Base-by-base conservation (phyloP, 1,140 invertebrate species). In the Drosophila pruinosa region DNA sequence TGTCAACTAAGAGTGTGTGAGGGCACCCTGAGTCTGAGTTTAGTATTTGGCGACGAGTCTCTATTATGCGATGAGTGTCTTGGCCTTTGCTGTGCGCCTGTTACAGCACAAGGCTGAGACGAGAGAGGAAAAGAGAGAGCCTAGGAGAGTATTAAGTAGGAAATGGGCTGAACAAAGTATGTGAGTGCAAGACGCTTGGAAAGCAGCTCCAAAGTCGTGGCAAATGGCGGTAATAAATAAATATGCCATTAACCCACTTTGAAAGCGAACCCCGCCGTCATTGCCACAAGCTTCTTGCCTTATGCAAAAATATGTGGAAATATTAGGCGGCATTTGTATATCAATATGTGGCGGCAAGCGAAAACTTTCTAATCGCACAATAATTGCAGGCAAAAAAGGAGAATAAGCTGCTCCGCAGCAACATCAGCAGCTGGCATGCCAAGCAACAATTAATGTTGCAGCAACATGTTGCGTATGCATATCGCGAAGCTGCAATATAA, bases 291-390 rank as follows among this genome's bases (percentile, higher is more conserved):
- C 52, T 54, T 31, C 50, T 53, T 63, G 45, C 58, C 31, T 50
- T 56, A 72, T 72, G 70, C 41, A 74, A 81, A 75, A 53, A 64
- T 57, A 56, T 62, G 67, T 34, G 43, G 57, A 70, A 74, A 77
- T 68, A 74, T 77, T 47, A 77, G 76, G 34, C 59, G 72, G 48
- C 67, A 70, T 65, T 76, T 70, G 75, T 61, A 75, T 65, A 75
- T 75, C 72, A 85, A 83, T 85, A 67, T 63, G 64, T 48, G 24
- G 39, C 48, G 7, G 56, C 28, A 41, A 47, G 58, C 65, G 38
- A 62, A 85, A 85, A 85, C 81, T 86, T 86, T 86, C 81, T 86
- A 86, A 86, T 88, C 78, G 77, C 78, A 71, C 62, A 68, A 78
- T 88, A 86, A 86, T 86, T 86, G 78, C 70, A 41, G 64, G 26